Base-by-base conservation (phyloP, 2,888 invertebrate genomes). In the Lordiphosa fenestrarum region DNA sequence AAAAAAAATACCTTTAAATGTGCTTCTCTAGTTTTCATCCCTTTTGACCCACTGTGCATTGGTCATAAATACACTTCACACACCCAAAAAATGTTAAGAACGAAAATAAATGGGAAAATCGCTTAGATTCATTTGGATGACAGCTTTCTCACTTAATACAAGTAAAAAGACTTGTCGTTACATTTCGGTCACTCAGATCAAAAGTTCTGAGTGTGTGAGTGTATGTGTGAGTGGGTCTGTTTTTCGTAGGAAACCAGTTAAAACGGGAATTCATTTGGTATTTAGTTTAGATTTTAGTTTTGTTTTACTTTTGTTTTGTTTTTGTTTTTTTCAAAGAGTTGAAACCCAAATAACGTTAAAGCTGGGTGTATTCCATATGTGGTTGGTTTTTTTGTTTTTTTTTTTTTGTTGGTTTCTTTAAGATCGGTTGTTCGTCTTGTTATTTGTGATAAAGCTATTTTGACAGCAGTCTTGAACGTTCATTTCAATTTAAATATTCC, bases 381-480 rank as follows among this genome's bases (percentile, higher is more conserved):
- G 37, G 56, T 47, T 68, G 3, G 64, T 52, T 53, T 49, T 12
- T 47, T 56, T 19, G 42, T 23, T 48, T 6, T 15, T 52, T 53
- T 49, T 12, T 47, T 58, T 19, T 47, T 23, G 40, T 6, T 30
- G 37, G 23, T 35, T 13, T 19, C 12, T 51, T 41, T 35, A 21
- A 36, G 54, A 42, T 66, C 25, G 59, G 12, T 50, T 13, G 30
- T 69, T 61, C 53, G 48, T 52, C 52, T 58, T 69, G 68, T 55
- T 56, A 52, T 30, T 60, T 69, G 69, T 82, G 83, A 82, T 84
- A 84, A 86, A 84, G 84, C 84, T 84, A 86, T 86, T 85, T 84
- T 85, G 85, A 86, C 80, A 85, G 78, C 84, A 84, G 84, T 84
- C 84, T 84, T 86, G 82, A 84, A 80, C 83, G 82, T 80, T 80